Base-by-base conservation (phyloP, 2,888 invertebrate genomes). In the Eristalis intricaria region DNA sequence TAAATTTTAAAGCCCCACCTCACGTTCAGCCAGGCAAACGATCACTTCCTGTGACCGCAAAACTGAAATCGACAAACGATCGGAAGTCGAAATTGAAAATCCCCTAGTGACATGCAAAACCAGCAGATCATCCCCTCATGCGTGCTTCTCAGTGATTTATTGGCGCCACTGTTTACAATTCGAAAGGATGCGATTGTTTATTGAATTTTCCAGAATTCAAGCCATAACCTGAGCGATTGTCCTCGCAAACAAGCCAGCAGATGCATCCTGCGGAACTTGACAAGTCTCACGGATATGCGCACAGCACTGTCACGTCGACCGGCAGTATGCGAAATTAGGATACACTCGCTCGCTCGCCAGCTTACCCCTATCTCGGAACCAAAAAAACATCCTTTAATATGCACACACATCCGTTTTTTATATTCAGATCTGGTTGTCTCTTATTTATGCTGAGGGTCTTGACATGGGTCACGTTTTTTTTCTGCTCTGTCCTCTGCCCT, bases 371-470 rank as follows among this genome's bases (percentile, higher is more conserved):
- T 87, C 87, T 40, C 58, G 73, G 35, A 68, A 73, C 68, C 80
- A 87, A 84, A 84, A 87, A 87, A 87, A 69, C 87, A 87, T 87
- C 87, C 79, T 87, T 84, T 87, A 80, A 84, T 87, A 84, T 84
- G 87, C 87, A 87, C 80, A 84, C 80, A 87, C 80, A 87, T 87
- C 84, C 87, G 87, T 80, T 87, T 87, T 87, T 87, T 87, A 87
- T 83, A 84, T 87, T 80, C 84, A 87, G 80, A 87, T 87, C 87
- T 80, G 84, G 79, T 87, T 84, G 69, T 77, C 73, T 79, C 84
- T 87, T 84, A 87, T 87, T 87, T 87, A 87, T 71, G 76, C 78
- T 84, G 79, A 86, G 84, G 87, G 87, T 87, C 87, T 76, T 87
- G 87, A 87, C 87, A 80, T 87, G 87, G 87, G 87, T 87, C 87